A percentile compares a stretch with the other conserved stretches of the same genome.
phyloP scores from a whole-genome alignment of 2,113 vertebrate species.

The Tupaia chinensis region DNA sequence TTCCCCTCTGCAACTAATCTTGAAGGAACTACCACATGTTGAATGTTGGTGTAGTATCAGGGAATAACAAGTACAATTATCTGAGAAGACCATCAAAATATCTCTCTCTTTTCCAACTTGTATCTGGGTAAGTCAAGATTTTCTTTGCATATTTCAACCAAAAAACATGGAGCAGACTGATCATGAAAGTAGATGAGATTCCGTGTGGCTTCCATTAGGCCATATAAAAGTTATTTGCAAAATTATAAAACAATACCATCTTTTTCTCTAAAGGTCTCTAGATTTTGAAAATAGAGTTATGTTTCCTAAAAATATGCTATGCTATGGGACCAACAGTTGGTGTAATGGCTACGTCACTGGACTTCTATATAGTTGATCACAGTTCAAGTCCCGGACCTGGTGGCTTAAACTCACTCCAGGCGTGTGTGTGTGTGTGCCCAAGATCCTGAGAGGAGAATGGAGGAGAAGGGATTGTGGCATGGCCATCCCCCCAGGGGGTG shows the following conservation, averaged over 20 bases:
- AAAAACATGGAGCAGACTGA: not conserved
- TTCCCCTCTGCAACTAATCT: not conserved
- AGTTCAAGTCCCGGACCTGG: no score
- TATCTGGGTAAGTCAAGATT: not conserved
- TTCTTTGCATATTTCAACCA: not conserved
- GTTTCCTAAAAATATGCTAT: not conserved
- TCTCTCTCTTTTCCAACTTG: not conserved
- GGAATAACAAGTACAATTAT: not conserved
- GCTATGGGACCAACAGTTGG: no score
- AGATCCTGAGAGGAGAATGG: no score
- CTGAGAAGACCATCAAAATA: not conserved
- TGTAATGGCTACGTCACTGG: no score
- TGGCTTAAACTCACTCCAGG: no score
- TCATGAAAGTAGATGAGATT: not conserved
- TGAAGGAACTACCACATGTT: not conserved
- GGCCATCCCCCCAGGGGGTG: no score
- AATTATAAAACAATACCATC: not conserved
- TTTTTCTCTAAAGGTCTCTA: not conserved
- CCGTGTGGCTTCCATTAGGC: not conserved
- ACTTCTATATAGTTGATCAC: no score
- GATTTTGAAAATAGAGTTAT: not conserved
- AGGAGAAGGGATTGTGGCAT: no score
- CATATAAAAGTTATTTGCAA: not conserved
- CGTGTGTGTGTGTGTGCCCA: no score
- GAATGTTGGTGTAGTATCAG: not conserved